These are phyloP conservation scores for Yponomeuta evonymella DNA, from an alignment of 2,888 invertebrate species.

Conservation along the genomic window DNA sequence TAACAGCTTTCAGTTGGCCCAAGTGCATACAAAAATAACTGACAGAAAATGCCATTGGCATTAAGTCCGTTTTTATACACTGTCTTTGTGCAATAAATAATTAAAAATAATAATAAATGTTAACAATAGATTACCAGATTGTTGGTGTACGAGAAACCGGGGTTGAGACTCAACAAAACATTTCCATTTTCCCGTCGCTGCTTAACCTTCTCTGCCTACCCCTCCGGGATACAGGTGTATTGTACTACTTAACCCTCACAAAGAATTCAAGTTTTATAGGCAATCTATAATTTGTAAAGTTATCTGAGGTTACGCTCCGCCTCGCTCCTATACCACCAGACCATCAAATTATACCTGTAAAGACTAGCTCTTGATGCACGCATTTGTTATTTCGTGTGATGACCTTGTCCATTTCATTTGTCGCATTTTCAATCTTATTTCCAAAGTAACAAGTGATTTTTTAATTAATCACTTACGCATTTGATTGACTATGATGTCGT, in stretches of 20 bases:
- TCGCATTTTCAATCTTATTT: not conserved
- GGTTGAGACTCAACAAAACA: not conserved
- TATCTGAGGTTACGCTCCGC: conserved; percentile 51
- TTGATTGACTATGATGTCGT: not conserved
- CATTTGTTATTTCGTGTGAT: conserved; percentile 20
- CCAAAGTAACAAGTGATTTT: not conserved
- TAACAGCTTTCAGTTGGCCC: too few relatives aligned
- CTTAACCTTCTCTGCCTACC: too few relatives aligned
- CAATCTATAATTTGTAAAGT: conserved; percentile 21
- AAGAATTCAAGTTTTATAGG: not conserved
- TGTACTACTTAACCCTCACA: not conserved
- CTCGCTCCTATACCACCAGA: conserved; percentile 25
- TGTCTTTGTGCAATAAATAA: too few relatives aligned
- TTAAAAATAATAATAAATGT: too few relatives aligned
- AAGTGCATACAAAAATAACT: too few relatives aligned
- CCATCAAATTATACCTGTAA: conserved; percentile 40
- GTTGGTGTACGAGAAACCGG: too few relatives aligned
- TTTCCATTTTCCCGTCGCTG: not conserved
- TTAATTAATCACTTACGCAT: not conserved
- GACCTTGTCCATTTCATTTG: not conserved
- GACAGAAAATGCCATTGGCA: too few relatives aligned
- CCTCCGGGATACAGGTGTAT: too few relatives aligned
- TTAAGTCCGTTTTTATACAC: too few relatives aligned
- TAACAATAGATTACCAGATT: too few relatives aligned
- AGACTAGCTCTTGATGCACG: conserved; percentile 37